phyloP scores from a whole-genome alignment of 2,888 invertebrate species.

The Calameuta pallipes region DNA sequence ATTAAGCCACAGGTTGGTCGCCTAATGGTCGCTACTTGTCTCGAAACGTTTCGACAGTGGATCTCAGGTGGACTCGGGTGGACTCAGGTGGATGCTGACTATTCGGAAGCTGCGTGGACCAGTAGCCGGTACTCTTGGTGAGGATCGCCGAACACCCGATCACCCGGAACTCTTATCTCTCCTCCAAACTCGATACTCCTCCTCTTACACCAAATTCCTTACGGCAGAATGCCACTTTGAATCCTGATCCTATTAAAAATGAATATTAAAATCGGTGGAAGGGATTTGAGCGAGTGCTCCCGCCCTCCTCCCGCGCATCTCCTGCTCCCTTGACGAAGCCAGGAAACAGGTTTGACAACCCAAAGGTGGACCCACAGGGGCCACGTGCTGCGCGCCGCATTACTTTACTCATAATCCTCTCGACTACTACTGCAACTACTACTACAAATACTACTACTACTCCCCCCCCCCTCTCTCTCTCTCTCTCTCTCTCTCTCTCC shows the following conservation, averaged over 20 bases:
- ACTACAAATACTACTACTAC: conserved; percentile 23
- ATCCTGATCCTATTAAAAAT: conserved; percentile 31
- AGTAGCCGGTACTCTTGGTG: conserved; percentile 9
- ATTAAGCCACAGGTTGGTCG: conserved; percentile 54
- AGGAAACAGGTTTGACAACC: conserved; percentile 64
- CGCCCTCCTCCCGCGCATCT: conserved; percentile 28
- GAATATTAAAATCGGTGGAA: conserved; percentile 43
- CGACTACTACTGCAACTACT: conserved; percentile 43
- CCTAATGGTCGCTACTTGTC: conserved; percentile 49
- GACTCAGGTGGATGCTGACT: conserved; percentile 12
- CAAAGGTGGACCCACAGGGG: conserved; percentile 56
- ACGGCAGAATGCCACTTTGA: conserved; percentile 25
- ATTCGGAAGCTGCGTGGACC: background rate
- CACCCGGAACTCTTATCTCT: conserved; percentile 15
- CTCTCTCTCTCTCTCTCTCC: conserved; percentile 10
- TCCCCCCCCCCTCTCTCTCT: conserved; percentile 31
- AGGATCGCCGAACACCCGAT: conserved; percentile 22
- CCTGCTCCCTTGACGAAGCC: conserved; percentile 32
- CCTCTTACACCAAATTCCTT: conserved; percentile 26
- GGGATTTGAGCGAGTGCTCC: conserved; percentile 35
- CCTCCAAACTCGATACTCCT: conserved; percentile 10
- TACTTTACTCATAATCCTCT: conserved; percentile 65
- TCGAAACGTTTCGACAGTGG: conserved; percentile 43
- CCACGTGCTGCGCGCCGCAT: conserved; percentile 62
- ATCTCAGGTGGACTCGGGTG: conserved; percentile 26